Evolutionary conservation across 2,888 invertebrate species (phyloP).

Genomic region (Cheiracanthium punctorium): DNA sequence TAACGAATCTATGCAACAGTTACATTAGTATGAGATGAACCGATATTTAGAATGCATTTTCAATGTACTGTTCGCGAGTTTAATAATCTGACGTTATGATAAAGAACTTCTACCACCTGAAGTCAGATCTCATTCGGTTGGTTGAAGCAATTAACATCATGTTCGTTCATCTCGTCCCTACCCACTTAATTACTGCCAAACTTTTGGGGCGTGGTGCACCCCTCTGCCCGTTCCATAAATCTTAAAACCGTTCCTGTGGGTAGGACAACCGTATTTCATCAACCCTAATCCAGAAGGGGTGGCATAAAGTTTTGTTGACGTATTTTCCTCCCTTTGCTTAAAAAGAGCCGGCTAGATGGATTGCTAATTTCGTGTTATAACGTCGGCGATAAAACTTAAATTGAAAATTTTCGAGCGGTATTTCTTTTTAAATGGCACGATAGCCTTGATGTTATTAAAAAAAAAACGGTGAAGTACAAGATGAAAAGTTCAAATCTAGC

Average conservation of each 20-base stretch:
- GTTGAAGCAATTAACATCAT: conserved; percentile 8
- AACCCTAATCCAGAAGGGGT: not conserved
- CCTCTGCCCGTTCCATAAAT: not conserved
- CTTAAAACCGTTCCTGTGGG: not conserved
- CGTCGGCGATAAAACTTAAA: no score
- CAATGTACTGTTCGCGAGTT: not conserved
- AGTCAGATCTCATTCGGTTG: not conserved
- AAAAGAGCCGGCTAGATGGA: no score
- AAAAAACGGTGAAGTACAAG: no score
- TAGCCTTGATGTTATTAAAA: no score
- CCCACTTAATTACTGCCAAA: conserved; percentile 1
- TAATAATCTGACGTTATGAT: not conserved
- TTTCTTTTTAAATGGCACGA: no score
- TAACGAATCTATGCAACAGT: not conserved
- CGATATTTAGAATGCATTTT: not conserved
- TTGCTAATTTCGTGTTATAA: no score
- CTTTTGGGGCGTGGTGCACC: conserved; percentile 10
- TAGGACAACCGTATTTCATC: conserved; percentile 15
- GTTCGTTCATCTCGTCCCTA: not conserved
- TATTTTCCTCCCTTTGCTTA: not conserved
- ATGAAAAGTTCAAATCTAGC: no score
- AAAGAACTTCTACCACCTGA: not conserved
- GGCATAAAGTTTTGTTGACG: not conserved
- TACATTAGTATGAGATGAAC: not conserved
- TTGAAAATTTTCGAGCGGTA: no score